phyloP scores from a whole-genome alignment of 2,113 vertebrate species.

The Psilopogon haemacephalus region DNA sequence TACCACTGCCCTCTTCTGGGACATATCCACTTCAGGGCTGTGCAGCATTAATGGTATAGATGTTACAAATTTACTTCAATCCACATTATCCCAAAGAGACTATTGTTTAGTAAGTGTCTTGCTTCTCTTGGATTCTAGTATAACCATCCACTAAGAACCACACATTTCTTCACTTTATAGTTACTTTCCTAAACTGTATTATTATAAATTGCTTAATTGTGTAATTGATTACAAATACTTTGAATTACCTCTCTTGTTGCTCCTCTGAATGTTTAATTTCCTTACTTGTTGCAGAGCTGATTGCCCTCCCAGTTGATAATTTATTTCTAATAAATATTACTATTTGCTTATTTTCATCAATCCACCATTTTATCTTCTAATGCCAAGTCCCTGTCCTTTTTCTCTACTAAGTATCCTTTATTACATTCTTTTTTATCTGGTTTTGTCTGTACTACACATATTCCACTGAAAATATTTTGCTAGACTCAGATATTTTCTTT shows the following conservation, averaged over 20 bases:
- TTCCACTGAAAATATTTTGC: background rate
- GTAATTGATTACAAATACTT: background rate
- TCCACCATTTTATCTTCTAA: background rate
- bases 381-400: background rate
- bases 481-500: background rate
- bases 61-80: background rate
- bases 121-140: background rate
- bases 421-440: background rate
- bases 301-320: background rate
- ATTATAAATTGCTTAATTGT: background rate
- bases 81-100: background rate
- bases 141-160: background rate
- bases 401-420: background rate
- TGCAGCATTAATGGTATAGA: no score
- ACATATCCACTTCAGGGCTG: background rate
- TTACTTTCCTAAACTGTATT: background rate
- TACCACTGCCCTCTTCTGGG: slow-evolving; percentile 60
- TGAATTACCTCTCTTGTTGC: background rate
- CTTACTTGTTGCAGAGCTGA: background rate
- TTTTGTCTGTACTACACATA: background rate
- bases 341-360: background rate
- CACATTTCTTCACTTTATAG: background rate
- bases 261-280: slow-evolving; percentile 6
- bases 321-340: background rate
- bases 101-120: background rate